Evolutionary conservation across 2,888 invertebrate species (phyloP).

Genomic region (Tridacna gigas): DNA sequence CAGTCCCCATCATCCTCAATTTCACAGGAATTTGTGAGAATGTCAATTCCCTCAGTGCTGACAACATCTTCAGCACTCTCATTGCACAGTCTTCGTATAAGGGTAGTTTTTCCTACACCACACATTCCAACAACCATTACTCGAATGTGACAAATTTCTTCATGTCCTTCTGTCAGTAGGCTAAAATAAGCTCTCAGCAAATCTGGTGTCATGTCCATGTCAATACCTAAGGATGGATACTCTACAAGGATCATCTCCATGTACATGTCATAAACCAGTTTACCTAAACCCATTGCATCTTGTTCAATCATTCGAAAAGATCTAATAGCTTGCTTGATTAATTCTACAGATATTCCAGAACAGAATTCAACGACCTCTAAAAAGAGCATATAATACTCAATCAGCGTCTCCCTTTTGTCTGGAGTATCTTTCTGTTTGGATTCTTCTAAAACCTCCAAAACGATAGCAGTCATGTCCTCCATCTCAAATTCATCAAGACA

Average conservation of each 20-base stretch:
- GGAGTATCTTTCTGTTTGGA: neutral
- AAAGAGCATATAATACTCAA: too few species aligned
- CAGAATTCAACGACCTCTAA: neutral
- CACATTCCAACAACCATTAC: slow-evolving; percentile 57
- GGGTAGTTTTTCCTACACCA: slow-evolving; percentile 54
- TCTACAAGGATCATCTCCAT: slow-evolving; percentile 6
- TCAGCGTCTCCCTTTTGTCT: too few species aligned
- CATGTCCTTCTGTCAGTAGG: slow-evolving; percentile 34
- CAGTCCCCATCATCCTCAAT: neutral
- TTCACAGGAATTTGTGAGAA: slow-evolving; percentile 1
- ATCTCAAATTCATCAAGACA: neutral
- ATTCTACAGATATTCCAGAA: slow-evolving; percentile 9
- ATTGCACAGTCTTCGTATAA: slow-evolving; percentile 13
- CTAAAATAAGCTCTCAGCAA: slow-evolving; percentile 30
- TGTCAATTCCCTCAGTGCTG: slow-evolving; percentile 7
- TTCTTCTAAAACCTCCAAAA: neutral
- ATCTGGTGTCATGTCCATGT: slow-evolving; percentile 21
- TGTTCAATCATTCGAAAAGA: slow-evolving; percentile 4
- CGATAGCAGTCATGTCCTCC: too few species aligned
- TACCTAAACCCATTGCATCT: neutral
- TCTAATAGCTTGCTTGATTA: neutral
- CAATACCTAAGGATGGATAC: neutral
- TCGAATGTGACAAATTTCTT: slow-evolving; percentile 33
- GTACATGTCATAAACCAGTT: neutral
- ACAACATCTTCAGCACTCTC: neutral